A percentile compares a stretch with the other conserved stretches of the same genome.
Evolutionary conservation across 2,888 invertebrate species (phyloP).

Genomic region (Nebria brevicollis): DNA sequence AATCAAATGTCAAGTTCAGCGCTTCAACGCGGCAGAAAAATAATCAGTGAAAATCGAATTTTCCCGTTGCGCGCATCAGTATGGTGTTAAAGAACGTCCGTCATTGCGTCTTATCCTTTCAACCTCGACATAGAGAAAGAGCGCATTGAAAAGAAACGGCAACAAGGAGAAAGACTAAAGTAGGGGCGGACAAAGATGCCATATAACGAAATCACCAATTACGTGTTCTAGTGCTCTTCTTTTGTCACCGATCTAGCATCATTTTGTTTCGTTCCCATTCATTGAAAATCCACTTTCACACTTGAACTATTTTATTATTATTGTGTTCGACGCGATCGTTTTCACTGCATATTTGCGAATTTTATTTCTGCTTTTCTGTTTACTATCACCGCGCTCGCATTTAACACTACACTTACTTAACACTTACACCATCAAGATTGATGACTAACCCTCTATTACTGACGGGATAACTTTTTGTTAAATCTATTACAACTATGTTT

Average conservation of each 20-base stretch:
- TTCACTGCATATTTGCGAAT: slow-evolving; percentile 54
- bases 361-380: slow-evolving; percentile 50
- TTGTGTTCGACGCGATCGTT: slow-evolving; percentile 57
- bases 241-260: slow-evolving; percentile 56
- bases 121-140: slow-evolving; percentile 1
- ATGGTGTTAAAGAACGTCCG: not conserved
- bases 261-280: slow-evolving; percentile 59
- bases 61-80: not conserved
- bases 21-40: slow-evolving; percentile 24
- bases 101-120: slow-evolving; percentile 5
- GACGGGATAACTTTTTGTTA: too few relatives aligned
- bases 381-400: not conserved
- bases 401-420: not conserved
- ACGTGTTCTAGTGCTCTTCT: slow-evolving; percentile 53
- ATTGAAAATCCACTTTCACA: slow-evolving; percentile 64
- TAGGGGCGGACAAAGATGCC: slow-evolving; percentile 10
- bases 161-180: slow-evolving; percentile 20
- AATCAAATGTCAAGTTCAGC: slow-evolving; percentile 21
- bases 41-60: slow-evolving; percentile 30
- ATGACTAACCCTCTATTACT: too few relatives aligned
- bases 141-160: not conserved
- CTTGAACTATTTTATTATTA: slow-evolving; percentile 61
- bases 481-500: too few relatives aligned
- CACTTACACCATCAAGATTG: not conserved
- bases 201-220: slow-evolving; percentile 44